Evolutionary conservation across 2,797 vertebrate species (phyloP).

Genomic region (Bradypodion pumilum): DNA sequence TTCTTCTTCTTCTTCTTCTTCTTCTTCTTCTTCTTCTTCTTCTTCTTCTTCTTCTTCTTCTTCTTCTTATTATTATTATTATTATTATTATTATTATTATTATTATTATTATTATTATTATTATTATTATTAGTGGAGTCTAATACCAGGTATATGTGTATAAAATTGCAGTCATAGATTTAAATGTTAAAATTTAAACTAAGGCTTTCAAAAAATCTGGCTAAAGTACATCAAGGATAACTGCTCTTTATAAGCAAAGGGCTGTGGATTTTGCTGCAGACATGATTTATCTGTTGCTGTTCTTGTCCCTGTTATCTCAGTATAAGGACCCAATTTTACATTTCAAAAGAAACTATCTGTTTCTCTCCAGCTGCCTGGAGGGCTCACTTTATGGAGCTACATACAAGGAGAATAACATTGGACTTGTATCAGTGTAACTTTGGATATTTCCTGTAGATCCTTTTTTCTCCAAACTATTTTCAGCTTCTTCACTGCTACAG

Average conservation of each 20-base stretch:
- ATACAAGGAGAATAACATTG: slow-evolving; percentile 48
- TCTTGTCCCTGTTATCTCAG: slow-evolving; percentile 40
- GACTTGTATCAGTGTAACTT: slow-evolving; percentile 40
- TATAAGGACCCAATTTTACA: slow-evolving; percentile 40
- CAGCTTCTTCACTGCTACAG: slow-evolving; percentile 37
- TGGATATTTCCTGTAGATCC: slow-evolving; percentile 35
- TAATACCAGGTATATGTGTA: neutral
- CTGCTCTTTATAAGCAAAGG: neutral
- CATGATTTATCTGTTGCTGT: slow-evolving; percentile 5
- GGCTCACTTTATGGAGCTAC: slow-evolving; percentile 46
- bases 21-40: no score
- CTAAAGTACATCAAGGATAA: neutral
- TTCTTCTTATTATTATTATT: no score
- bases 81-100: no score
- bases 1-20: no score
- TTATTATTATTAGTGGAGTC: neutral
- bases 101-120: no score
- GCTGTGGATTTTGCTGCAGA: slow-evolving; percentile 24
- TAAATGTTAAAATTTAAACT: neutral
- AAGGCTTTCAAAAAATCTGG: neutral
- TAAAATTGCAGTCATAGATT: neutral
- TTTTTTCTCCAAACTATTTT: slow-evolving; percentile 39
- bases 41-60: no score
- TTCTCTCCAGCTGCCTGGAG: slow-evolving; percentile 51
- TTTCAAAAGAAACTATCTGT: slow-evolving; percentile 55